These are phyloP conservation scores for Ceramica pisi DNA, from an alignment of 2,888 invertebrate species.

Conservation along the genomic window DNA sequence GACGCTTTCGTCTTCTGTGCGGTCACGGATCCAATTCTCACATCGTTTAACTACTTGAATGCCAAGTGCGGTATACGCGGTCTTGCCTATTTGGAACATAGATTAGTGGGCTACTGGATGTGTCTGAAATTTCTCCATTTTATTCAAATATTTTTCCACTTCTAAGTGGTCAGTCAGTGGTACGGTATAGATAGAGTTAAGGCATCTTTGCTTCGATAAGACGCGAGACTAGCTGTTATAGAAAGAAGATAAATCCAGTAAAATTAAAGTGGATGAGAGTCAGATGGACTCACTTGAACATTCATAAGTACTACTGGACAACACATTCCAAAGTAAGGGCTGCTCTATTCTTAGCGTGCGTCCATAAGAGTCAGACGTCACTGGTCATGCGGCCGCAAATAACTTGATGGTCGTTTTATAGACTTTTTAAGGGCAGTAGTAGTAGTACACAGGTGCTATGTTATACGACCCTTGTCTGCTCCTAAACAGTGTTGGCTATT, in stretches of 20 bases:
- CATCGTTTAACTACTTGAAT: constrained; percentile 21
- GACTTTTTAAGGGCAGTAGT: not conserved
- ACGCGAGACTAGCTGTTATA: not conserved
- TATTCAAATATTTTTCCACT: not conserved
- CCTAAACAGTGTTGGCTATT: not conserved
- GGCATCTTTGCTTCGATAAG: not conserved
- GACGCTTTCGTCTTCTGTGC: constrained; percentile 20
- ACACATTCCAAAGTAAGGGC: not conserved
- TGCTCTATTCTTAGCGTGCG: constrained; percentile 12
- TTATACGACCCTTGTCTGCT: constrained; percentile 6
- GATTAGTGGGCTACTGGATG: not conserved
- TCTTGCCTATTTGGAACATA: not conserved
- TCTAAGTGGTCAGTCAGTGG: not conserved
- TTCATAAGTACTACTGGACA: not conserved
- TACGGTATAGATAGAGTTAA: too few species aligned
- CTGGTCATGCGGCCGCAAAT: constrained; percentile 3
- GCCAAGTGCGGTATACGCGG: constrained; percentile 5
- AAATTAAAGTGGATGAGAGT: not conserved
- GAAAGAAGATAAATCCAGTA: not conserved
- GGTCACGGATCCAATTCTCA: constrained; percentile 23
- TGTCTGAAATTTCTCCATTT: not conserved
- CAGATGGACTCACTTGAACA: not conserved
- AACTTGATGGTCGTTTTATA: constrained; percentile 40
- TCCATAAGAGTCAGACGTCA: constrained; percentile 2
- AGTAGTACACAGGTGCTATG: constrained; percentile 6